phyloP scores from a whole-genome alignment of 2,888 invertebrate genomes.

The Meiosimyza platycephala region DNA sequence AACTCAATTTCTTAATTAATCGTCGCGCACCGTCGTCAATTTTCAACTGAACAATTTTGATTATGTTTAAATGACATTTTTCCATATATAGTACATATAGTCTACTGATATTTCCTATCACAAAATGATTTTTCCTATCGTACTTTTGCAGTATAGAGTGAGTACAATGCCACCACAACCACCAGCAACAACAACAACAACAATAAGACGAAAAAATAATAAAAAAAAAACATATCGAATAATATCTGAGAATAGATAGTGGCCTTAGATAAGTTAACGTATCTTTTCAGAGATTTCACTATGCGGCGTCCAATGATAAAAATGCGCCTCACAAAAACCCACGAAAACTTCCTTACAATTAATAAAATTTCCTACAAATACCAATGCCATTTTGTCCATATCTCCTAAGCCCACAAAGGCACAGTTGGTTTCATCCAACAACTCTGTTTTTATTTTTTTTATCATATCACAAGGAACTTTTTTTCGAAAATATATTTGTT shows the following conservation, averaged over 20 bases:
- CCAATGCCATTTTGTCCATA: not conserved
- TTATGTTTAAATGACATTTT: conserved; percentile 50
- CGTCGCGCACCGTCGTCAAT: conserved; percentile 37
- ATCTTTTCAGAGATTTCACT: conserved; percentile 66
- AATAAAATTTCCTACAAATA: not conserved
- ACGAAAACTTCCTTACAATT: not conserved
- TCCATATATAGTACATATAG: conserved; percentile 38
- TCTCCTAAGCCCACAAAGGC: not conserved
- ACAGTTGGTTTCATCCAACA: not conserved
- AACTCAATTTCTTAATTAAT: conserved; percentile 23
- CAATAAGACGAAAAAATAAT: conserved; percentile 36
- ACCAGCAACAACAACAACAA: conserved; percentile 35
- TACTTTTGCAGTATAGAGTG: conserved; percentile 44
- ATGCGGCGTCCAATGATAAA: conserved; percentile 11
- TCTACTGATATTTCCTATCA: conserved; percentile 62
- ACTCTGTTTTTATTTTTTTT: not conserved
- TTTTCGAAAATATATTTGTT: too few relatives aligned
- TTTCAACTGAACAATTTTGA: conserved; percentile 48
- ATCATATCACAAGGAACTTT: not conserved
- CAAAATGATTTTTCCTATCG: conserved; percentile 63
- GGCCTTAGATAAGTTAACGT: conserved; percentile 69
- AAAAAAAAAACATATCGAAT: conserved; percentile 62
- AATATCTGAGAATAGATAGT: conserved; percentile 68
- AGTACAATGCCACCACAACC: conserved; percentile 29
- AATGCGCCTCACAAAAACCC: not conserved